Evolutionary conservation across 1,140 invertebrate genomes (phyloP).

Genomic region (Pogonomyrmex barbatus): DNA sequence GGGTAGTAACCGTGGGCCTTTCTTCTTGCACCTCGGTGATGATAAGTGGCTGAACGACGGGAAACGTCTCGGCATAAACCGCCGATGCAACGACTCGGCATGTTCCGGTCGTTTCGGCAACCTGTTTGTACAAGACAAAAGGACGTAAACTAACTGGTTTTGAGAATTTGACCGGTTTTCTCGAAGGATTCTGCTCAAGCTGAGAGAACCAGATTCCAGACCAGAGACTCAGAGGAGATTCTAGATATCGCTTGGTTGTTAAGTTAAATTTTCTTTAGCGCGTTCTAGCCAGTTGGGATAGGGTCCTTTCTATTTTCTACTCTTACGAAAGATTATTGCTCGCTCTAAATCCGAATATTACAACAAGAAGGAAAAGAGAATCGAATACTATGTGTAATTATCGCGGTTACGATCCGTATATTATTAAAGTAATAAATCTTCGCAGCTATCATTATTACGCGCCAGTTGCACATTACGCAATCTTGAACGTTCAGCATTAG

Average conservation of each 20-base stretch:
- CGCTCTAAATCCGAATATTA: not conserved
- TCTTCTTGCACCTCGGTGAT: slow-evolving; percentile 23
- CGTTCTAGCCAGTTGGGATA: not conserved
- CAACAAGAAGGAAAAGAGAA: not conserved
- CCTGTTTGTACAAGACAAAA: slow-evolving; percentile 41
- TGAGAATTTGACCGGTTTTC: slow-evolving; percentile 45
- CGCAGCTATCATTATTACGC: slow-evolving; percentile 16
- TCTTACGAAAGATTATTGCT: not conserved
- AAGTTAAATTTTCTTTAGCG: not conserved
- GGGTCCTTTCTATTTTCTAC: not conserved
- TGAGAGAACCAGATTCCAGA: not conserved
- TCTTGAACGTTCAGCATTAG: not conserved
- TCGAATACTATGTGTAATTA: slow-evolving; percentile 13
- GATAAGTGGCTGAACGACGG: slow-evolving; percentile 23
- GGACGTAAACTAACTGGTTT: slow-evolving; percentile 54
- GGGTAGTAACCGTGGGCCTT: slow-evolving; percentile 21
- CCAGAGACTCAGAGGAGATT: not conserved
- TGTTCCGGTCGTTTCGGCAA: slow-evolving; percentile 34
- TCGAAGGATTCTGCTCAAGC: not conserved
- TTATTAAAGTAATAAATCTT: slow-evolving; percentile 27
- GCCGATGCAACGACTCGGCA: slow-evolving; percentile 7
- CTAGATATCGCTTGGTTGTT: not conserved
- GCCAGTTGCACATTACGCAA: slow-evolving; percentile 7
- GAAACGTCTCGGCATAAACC: slow-evolving; percentile 27
- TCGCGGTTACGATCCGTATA: not conserved